Base-by-base conservation (phyloP, 2,113 vertebrate species). In the Sebastes schlegelii region DNA sequence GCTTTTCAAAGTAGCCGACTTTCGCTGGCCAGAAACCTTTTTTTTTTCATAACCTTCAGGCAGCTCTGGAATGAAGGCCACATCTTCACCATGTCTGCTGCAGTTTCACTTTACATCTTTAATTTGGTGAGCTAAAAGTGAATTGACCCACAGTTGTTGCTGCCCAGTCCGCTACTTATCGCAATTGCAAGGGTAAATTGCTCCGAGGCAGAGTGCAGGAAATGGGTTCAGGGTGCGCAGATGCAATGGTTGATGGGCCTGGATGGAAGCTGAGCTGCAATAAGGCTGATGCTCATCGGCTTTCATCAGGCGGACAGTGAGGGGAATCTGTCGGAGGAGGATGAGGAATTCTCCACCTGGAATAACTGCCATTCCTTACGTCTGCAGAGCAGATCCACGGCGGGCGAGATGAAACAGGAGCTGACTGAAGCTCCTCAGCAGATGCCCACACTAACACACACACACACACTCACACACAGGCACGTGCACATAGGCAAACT, bases 101-200 rank as follows among this genome's bases (percentile, higher is more conserved):
- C 66, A 80, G 81, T 87, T 89, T 92, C 80, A 75, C 84, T 90
- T 89, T 86, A 85, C 85, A 84, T 89, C 79, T 89, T 87, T 91
- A 88, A 90, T 92, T 88, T 85, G 48, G 61, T 40, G 78, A 72
- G 55, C 80, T 74, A 80, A 77, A 87, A 88, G 86, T 74, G 86
- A 87, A 88, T 84, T 78, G 90, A 84, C 84, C 84, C 74, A 34
- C 85, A 90, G 54, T 83, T 86, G 79, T 85, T 69, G 57, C 77
- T n/a, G 43, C 66, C 60, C 54, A 26, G 65, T 86, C 77, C 12
- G 2, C 66, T 83, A 76, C 82, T 86, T 91, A 87, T 84, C 23
- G 62, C 80, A 74, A 82, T 76, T 57, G 77, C 68, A 5, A 42
- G 60, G 61, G 82, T 74, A 87, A 88, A 91, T 91, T 84, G 83